Conservation (phyloP, 2,113 vertebrate genomes). For the Eidolon helvum region DNA sequence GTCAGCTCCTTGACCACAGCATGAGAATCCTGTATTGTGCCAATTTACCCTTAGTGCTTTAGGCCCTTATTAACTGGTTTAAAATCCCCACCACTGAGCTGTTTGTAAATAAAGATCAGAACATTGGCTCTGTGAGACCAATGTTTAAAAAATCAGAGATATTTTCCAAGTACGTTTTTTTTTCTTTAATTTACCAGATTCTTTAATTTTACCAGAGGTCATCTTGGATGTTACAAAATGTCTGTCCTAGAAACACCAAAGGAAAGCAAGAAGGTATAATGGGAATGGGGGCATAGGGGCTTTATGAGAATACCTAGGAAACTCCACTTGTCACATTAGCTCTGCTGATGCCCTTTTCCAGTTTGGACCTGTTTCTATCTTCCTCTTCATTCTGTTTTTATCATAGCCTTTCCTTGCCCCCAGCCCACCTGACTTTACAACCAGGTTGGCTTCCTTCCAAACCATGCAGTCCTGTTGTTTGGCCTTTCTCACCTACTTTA, state of each 20-base stretch:
- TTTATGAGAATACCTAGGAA: not conserved
- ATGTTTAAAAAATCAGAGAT: constrained; percentile 10
- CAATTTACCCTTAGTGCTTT: not conserved
- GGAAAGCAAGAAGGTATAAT: not conserved
- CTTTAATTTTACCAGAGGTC: not conserved
- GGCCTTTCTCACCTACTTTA: constrained; percentile 10
- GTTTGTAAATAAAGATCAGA: constrained; percentile 9
- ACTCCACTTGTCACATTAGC: not conserved
- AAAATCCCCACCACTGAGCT: not conserved
- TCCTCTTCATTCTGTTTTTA: not conserved
- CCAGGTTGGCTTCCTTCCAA: not conserved
- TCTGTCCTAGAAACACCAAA: not conserved
- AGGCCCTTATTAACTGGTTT: not conserved
- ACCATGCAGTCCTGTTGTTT: not conserved
- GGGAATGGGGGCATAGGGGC: not conserved
- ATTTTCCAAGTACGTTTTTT: not conserved
- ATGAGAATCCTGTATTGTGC: not conserved
- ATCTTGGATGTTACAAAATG: not conserved
- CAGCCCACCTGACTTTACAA: not conserved
- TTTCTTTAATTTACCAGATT: not conserved
- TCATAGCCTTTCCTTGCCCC: not conserved
- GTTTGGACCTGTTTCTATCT: not conserved
- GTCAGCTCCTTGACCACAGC: not conserved
- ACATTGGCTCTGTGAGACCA: not conserved
- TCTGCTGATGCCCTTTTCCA: not conserved